Percentiles rank a stretch among this genome's conserved stretches.
These are phyloP conservation scores for Glaucopsyche alexis DNA, from an alignment of 2,888 invertebrate genomes.

Conservation along the genomic window DNA sequence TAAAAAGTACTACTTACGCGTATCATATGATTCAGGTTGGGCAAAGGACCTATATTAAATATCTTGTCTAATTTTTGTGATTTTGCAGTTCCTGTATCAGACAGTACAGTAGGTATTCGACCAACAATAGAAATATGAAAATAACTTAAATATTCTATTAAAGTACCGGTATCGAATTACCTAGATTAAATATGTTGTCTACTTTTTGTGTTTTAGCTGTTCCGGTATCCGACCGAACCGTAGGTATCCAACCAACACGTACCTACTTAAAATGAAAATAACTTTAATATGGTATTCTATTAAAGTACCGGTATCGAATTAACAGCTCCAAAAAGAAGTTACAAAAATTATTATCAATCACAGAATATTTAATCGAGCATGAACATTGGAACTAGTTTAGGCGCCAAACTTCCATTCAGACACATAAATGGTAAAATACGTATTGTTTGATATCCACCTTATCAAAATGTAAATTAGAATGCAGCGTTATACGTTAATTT, in stretches of 20 bases:
- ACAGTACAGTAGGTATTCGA: no score
- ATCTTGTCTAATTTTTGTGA: no score
- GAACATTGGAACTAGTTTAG: background rate
- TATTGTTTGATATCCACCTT: background rate
- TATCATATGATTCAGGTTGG: no score
- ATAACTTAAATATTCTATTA: background rate
- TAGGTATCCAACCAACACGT: background rate
- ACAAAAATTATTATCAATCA: background rate
- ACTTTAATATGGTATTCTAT: background rate
- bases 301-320: background rate
- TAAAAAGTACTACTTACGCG: background rate
- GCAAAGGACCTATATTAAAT: no score
- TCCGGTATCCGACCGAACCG: background rate
- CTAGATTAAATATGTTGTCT: no score
- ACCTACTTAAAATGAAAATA: constrained; percentile 13
- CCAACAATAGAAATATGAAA: no score
- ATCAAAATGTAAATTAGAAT: constrained; percentile 27
- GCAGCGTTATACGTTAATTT: constrained; percentile 25
- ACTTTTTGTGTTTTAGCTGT: background rate
- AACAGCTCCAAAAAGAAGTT: background rate
- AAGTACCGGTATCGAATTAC: background rate
- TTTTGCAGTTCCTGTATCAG: no score
- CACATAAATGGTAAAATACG: background rate
- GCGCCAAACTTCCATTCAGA: background rate
- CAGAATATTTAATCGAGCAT: constrained; percentile 13